phyloP scores from a whole-genome alignment of 1,140 invertebrate genomes.

The Anastrepha obliqua region DNA sequence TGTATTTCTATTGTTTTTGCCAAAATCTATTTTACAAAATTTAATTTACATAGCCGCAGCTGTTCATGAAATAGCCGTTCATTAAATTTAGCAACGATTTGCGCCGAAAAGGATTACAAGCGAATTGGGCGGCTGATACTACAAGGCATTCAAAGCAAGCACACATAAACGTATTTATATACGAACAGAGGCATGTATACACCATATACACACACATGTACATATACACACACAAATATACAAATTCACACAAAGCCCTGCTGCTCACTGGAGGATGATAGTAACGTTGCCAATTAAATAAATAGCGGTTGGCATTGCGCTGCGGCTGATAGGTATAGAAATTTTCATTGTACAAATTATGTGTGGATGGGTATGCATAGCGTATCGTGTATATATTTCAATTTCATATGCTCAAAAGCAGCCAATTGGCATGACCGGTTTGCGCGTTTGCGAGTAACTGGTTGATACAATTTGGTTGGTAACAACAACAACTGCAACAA shows the following conservation, averaged over 20 bases:
- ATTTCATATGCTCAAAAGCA: not conserved
- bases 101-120: not conserved
- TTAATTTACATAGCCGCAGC: constrained; percentile 2
- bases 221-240: not conserved
- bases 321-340: not conserved
- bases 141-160: not conserved
- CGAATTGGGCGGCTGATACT: not conserved
- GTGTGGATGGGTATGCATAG: not conserved
- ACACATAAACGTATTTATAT: not conserved
- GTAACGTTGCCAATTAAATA: constrained; percentile 4
- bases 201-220: not conserved
- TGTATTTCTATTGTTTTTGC: not conserved
- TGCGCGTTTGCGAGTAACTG: not conserved
- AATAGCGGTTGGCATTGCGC: not conserved
- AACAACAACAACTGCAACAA: constrained; percentile 4
- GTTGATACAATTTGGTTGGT: not conserved
- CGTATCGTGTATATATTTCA: not conserved
- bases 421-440: not conserved
- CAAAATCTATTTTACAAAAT: not conserved
- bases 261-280: not conserved
- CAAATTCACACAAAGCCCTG: not conserved
- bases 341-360: not conserved
- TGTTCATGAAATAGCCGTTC: not conserved
- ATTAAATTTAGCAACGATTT: constrained; percentile 13
- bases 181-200: no score